phyloP scores from a whole-genome alignment of 2,113 vertebrate genomes.

The Nycticebus coucang region DNA sequence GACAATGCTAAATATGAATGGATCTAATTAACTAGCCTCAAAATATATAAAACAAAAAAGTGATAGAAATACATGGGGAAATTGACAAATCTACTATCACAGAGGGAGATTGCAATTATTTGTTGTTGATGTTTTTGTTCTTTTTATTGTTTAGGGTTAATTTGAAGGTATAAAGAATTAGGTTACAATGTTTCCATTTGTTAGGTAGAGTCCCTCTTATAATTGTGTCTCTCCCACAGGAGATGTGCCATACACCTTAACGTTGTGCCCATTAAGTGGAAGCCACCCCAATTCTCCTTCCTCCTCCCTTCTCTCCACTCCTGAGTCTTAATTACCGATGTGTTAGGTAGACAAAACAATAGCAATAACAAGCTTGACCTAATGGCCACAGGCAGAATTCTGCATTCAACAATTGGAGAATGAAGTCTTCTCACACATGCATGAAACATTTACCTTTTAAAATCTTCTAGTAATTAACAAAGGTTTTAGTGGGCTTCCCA shows the following conservation, averaged over 20 bases:
- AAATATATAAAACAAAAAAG: constrained; percentile 9
- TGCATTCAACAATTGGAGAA: neutral
- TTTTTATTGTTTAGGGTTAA: no score
- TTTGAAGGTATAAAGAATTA: no score
- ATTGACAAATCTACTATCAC: neutral
- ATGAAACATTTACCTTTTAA: neutral
- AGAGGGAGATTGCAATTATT: neutral
- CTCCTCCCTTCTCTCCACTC: no score
- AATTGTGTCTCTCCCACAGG: no score
- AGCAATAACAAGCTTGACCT: neutral
- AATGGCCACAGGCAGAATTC: neutral
- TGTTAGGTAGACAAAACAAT: neutral
- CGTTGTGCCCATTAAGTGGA: no score
- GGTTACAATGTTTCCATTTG: no score
- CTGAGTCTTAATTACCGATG: neutral
- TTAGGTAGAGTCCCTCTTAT: no score
- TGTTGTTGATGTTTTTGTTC: no score
- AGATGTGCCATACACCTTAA: no score
- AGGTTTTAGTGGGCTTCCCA: neutral
- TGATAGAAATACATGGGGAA: neutral
- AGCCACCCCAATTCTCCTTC: no score
- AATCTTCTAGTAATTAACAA: neutral
- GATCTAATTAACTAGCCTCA: neutral
- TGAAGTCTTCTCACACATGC: neutral
- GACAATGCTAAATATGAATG: neutral